Percentiles rank a stretch among this genome's conserved stretches.
Evolutionary conservation across 92 coral and sea anemone genomes (phyloP).

Genomic region (Pocillopora grandis): DNA sequence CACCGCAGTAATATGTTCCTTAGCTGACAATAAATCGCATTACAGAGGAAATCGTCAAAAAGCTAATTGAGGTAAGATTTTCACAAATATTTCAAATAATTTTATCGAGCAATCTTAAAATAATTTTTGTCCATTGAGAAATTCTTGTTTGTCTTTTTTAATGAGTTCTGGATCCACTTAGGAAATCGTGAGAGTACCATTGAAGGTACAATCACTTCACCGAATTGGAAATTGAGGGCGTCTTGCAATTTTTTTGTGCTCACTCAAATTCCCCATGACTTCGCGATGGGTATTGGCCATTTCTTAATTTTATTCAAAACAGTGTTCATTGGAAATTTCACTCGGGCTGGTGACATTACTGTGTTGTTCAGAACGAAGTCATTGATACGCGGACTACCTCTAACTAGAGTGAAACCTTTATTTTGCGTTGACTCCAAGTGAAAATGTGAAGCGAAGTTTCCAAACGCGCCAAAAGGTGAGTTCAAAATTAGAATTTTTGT

Average conservation of each 20-base stretch:
- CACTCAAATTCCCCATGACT: neutral
- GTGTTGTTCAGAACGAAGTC: neutral
- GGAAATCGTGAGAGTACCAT: neutral
- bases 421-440: neutral
- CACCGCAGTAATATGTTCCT: neutral
- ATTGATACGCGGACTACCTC: neutral
- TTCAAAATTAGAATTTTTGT: neutral
- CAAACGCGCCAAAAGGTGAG: slow-evolving; percentile 5
- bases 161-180: neutral
- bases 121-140: neutral
- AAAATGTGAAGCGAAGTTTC: neutral
- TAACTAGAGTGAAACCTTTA: neutral
- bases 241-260: neutral
- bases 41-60: neutral
- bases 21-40: neutral
- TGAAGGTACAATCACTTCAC: neutral
- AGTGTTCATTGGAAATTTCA: slow-evolving; percentile 10
- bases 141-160: neutral
- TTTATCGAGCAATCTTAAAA: neutral
- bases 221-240: neutral
- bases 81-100: neutral
- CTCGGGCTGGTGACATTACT: neutral
- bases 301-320: slow-evolving; percentile 15
- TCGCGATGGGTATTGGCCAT: slow-evolving; percentile 30
- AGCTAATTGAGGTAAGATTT: neutral